A percentile compares a stretch with the other conserved stretches of the same genome.
Conservation (phyloP, 2,113 vertebrate species). For the Hippocampus mohnikei region DNA sequence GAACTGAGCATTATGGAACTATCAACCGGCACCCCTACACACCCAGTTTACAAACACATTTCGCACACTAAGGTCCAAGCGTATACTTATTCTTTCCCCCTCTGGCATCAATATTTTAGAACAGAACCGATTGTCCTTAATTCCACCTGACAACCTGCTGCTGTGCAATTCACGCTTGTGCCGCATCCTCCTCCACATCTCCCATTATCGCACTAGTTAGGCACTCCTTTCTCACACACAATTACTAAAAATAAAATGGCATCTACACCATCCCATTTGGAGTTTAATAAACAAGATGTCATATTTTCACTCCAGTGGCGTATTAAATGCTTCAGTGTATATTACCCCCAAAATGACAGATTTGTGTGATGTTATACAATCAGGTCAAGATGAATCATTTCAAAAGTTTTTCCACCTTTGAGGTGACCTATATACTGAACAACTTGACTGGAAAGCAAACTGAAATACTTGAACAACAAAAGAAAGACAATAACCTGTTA, state of each 20-base stretch:
- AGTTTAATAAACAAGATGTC: not conserved
- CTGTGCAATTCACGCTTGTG: conserved; percentile 41
- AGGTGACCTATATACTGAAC: no score
- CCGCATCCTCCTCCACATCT: conserved; percentile 6
- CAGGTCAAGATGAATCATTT: no score
- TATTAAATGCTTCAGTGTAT: no score
- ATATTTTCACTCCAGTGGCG: not conserved
- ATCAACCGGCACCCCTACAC: conserved; percentile 3
- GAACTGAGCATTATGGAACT: not conserved
- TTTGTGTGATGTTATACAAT: no score
- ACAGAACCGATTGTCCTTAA: conserved; percentile 45
- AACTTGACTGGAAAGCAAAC: no score
- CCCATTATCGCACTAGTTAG: conserved; percentile 25
- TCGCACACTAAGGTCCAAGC: conserved; percentile 4
- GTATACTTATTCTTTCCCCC: not conserved
- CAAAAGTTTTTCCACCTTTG: no score
- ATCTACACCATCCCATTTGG: not conserved
- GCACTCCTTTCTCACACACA: conserved; percentile 23
- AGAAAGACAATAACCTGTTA: no score
- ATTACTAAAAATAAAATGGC: conserved; percentile 24
- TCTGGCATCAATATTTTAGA: conserved; percentile 42
- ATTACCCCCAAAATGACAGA: no score
- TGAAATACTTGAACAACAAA: no score
- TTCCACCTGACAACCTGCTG: conserved; percentile 55
- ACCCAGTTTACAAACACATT: not conserved